Percentiles rank a stretch among this genome's conserved stretches.
Conservation (phyloP, 2,888 invertebrate genomes). For the Aphodius sticticus region DNA sequence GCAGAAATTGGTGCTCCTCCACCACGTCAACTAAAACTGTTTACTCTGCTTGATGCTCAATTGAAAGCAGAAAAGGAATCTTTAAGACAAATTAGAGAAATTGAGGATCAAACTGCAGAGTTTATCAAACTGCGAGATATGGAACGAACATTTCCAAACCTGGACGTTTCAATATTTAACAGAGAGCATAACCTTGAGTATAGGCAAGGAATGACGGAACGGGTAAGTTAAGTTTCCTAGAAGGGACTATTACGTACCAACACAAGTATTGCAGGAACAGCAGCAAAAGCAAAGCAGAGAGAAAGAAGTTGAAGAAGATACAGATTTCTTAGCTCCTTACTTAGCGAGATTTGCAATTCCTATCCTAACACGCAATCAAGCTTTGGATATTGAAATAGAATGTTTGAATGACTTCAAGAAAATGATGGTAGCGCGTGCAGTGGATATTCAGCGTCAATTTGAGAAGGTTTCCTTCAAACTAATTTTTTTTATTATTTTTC, state of each 20-base stretch:
- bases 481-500: slow-evolving; percentile 8
- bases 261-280: slow-evolving; percentile 53
- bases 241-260: background rate
- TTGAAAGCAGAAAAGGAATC: slow-evolving; percentile 69
- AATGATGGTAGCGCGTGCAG: slow-evolving; percentile 69
- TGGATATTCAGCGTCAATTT: slow-evolving; percentile 70
- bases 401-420: slow-evolving; percentile 75
- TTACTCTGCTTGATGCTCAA: slow-evolving; percentile 68
- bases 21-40: slow-evolving; percentile 71
- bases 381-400: slow-evolving; percentile 62
- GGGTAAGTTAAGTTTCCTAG: slow-evolving; percentile 52
- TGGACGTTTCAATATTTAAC: slow-evolving; percentile 66
- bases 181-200: slow-evolving; percentile 64
- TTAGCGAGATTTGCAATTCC: slow-evolving; percentile 67
- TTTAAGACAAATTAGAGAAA: slow-evolving; percentile 64
- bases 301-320: slow-evolving; percentile 69
- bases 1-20: slow-evolving; percentile 69
- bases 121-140: slow-evolving; percentile 60
- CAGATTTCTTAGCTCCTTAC: slow-evolving; percentile 72
- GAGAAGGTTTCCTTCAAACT: slow-evolving; percentile 63
- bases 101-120: slow-evolving; percentile 59
- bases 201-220: slow-evolving; percentile 60
- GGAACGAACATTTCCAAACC: slow-evolving; percentile 62
- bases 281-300: slow-evolving; percentile 63
- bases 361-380: slow-evolving; percentile 57